A percentile compares a stretch with the other conserved stretches of the same genome.
These are phyloP conservation scores for Microhierax caerulescens DNA, from an alignment of 2,797 vertebrate species.

Conservation along the genomic window DNA sequence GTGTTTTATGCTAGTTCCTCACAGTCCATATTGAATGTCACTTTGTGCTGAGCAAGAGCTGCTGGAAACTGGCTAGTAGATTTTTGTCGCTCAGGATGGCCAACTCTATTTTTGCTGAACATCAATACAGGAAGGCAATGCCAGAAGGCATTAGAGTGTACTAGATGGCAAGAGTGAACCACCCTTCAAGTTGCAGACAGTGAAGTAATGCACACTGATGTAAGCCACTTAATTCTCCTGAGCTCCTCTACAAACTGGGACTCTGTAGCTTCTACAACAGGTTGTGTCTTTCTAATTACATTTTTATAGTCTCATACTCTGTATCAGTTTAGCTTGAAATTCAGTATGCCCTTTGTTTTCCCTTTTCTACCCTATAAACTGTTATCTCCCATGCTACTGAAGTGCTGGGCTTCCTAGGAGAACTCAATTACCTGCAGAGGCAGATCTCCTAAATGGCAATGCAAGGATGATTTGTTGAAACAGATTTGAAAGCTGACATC, in stretches of 20 bases:
- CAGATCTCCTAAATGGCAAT: slow-evolving; percentile 51
- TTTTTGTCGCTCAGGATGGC: neutral
- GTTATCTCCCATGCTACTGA: neutral
- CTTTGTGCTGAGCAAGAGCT: slow-evolving; percentile 41
- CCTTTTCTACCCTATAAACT: neutral
- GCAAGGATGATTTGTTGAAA: neutral
- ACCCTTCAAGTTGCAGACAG: neutral
- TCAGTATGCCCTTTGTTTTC: neutral
- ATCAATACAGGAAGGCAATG: neutral
- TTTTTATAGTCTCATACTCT: neutral
- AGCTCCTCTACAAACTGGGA: slow-evolving; percentile 3
- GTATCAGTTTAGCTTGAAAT: neutral
- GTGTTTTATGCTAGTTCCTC: neutral
- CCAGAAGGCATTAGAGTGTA: slow-evolving; percentile 15
- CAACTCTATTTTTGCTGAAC: slow-evolving; percentile 5
- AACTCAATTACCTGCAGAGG: slow-evolving; percentile 46
- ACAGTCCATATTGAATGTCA: neutral
- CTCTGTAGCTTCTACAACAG: neutral
- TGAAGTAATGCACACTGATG: neutral
- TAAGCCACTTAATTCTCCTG: neutral
- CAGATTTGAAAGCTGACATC: slow-evolving; percentile 44
- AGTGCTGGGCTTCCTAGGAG: slow-evolving; percentile 39
- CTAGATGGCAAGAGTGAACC: neutral
- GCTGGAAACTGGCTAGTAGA: slow-evolving; percentile 22
- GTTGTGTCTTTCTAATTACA: slow-evolving; percentile 18